Conservation (phyloP, 2,888 invertebrate genomes). For the Polyommatus iphigenia region DNA sequence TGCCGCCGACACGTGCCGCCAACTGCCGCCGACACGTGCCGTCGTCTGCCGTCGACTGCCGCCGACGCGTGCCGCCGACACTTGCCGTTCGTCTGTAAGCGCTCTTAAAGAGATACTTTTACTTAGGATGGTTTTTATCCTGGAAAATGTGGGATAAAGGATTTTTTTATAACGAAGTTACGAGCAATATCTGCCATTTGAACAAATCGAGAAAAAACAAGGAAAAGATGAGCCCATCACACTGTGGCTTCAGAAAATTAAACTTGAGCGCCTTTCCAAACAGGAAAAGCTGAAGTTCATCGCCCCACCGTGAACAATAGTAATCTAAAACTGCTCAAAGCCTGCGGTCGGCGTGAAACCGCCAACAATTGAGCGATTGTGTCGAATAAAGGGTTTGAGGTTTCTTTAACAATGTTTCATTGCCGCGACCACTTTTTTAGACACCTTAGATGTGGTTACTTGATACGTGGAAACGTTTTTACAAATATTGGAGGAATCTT, state of each 20-base stretch:
- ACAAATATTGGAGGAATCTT: neutral
- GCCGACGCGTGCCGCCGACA: too few species aligned
- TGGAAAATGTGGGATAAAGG: too few species aligned
- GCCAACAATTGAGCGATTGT: conserved; percentile 26
- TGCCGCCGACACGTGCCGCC: too few species aligned
- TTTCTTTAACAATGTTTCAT: conserved; percentile 8
- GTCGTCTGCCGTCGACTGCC: too few species aligned
- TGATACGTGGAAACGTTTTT: neutral
- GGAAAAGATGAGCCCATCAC: too few species aligned
- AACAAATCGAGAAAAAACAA: too few species aligned
- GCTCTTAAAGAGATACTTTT: too few species aligned
- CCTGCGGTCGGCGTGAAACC: conserved; percentile 18
- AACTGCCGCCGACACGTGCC: too few species aligned
- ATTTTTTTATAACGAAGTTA: too few species aligned
- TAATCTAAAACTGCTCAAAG: conserved; percentile 25
- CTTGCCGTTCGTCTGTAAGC: too few species aligned
- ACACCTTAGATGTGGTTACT: neutral
- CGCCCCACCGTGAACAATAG: neutral
- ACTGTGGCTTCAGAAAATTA: neutral
- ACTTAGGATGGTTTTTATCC: too few species aligned
- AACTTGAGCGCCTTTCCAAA: neutral
- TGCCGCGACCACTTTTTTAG: neutral
- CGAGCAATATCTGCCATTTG: too few species aligned
- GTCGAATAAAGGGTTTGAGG: conserved; percentile 22
- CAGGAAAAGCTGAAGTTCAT: conserved; percentile 13